These are phyloP conservation scores for Rynchops niger DNA, from an alignment of 2,113 vertebrate species.

Conservation along the genomic window DNA sequence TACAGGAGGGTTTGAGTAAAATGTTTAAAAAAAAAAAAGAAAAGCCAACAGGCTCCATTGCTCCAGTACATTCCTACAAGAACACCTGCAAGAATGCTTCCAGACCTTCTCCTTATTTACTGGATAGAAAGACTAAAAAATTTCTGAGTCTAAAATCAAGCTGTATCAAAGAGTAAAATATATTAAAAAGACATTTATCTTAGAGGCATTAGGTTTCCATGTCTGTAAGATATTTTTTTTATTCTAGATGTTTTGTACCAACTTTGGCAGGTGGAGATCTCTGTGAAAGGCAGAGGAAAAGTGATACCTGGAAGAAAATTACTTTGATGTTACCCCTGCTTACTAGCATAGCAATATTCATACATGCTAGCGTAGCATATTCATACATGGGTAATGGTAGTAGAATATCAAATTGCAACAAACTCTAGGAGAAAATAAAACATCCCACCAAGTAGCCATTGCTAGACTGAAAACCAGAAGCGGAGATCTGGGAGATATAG, in stretches of 20 bases:
- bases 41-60: neutral
- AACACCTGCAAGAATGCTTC: neutral
- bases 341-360: neutral
- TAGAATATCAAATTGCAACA: neutral
- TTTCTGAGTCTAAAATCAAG: neutral
- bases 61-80: neutral
- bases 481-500: neutral
- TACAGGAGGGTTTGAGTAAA: neutral
- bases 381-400: neutral
- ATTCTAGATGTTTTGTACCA: neutral
- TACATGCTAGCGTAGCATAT: neutral
- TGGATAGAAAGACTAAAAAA: neutral
- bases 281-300: neutral
- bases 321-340: neutral
- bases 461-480: neutral
- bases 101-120: neutral
- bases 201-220: neutral
- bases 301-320: neutral
- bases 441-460: neutral
- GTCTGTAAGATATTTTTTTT: neutral
- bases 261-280: neutral
- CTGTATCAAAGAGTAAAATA: neutral
- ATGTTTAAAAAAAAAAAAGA: neutral
- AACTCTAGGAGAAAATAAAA: neutral
- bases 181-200: neutral